Evolutionary conservation across 2,888 invertebrate genomes (phyloP), one percentile per base, ranked within the genome.

Genomic region (Automeris io): DNA sequence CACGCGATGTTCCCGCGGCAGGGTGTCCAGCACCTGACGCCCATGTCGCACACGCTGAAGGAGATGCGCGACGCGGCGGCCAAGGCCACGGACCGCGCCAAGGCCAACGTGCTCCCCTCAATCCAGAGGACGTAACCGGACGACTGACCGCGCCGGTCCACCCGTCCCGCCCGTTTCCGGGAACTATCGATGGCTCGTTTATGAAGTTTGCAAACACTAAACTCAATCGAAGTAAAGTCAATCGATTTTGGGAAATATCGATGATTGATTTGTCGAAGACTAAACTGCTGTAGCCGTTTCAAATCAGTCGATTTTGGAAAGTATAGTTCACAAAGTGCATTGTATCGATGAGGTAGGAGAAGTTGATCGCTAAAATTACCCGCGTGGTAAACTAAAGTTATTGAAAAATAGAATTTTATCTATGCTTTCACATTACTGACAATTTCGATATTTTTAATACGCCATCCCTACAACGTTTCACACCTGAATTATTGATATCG

Each of bases 71-170:
- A 91, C 43, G 93, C 92, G 0, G 95, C 94, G 1, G 92, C 93
- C 62, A 92, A 92, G 57, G 94, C 95, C 37, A 93, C 93, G 18
- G 93, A 94, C 72, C 89, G 94, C 49, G 94, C 96, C 33, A 95
- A 92, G 61, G 88, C 89, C 37, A 90, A 89, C 58, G 87, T 86
- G 2, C 79, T 86, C 5, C 76, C 77, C 12, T 82, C 67, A 55
- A 90, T 79, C 61, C 78, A 79, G 69, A 75, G 66, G 35, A 71
- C 82, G 49, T 85, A 81, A 72, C 80, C 47, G 31, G 43, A 37
- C 29, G 40, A 42, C 32, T 32, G 31, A 37, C 6, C 12, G 1
- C 8, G 7, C 33, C 12, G 18, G 9, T 5, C 6, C 18, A 31
- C 7, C 18, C 6, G 1, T 5, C 8, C 22, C 4, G 8, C 7